A percentile compares a stretch with the other conserved stretches of the same genome.
These are phyloP conservation scores for Helicorthomorpha holstii DNA, from an alignment of 1,140 invertebrate genomes.

Conservation along the genomic window DNA sequence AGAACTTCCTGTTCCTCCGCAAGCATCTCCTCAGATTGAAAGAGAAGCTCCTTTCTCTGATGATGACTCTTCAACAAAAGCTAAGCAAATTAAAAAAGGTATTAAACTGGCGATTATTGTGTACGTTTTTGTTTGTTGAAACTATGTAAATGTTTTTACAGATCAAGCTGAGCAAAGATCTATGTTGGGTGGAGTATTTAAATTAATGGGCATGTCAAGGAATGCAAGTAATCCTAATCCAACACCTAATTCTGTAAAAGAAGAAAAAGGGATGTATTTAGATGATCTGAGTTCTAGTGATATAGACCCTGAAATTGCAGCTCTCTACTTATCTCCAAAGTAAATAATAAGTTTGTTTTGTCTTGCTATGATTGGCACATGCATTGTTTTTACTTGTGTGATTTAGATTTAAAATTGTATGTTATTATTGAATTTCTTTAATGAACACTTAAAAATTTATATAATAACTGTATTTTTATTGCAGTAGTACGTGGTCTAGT, in stretches of 20 bases:
- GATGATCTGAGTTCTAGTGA: constrained; percentile 76
- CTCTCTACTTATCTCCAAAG: constrained; percentile 59
- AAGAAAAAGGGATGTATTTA: constrained; percentile 73
- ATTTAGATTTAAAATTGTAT: no score
- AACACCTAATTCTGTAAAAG: no score
- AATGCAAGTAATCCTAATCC: constrained; percentile 49
- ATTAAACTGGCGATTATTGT: background rate
- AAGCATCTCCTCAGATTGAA: background rate
- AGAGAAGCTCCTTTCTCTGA: constrained; percentile 13
- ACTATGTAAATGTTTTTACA: constrained; percentile 1
- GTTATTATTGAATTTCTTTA: no score
- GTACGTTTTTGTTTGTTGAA: constrained; percentile 1
- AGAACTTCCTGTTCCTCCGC: constrained; percentile 49
- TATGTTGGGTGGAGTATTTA: constrained; percentile 76
- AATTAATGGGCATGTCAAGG: constrained; percentile 71
- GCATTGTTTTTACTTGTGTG: background rate
- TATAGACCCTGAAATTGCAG: constrained; percentile 74
- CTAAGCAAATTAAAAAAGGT: constrained; percentile 10
- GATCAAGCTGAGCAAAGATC: constrained; percentile 41
- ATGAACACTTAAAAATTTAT: no score
- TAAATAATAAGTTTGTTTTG: constrained; percentile 14
- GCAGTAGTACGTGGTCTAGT: background rate
- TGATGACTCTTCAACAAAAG: constrained; percentile 13
- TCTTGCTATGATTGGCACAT: background rate
- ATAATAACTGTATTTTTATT: no score